A percentile compares a stretch with the other conserved stretches of the same genome.
phyloP scores from a whole-genome alignment of 2,888 invertebrate species.

The Isoperla grammatica region DNA sequence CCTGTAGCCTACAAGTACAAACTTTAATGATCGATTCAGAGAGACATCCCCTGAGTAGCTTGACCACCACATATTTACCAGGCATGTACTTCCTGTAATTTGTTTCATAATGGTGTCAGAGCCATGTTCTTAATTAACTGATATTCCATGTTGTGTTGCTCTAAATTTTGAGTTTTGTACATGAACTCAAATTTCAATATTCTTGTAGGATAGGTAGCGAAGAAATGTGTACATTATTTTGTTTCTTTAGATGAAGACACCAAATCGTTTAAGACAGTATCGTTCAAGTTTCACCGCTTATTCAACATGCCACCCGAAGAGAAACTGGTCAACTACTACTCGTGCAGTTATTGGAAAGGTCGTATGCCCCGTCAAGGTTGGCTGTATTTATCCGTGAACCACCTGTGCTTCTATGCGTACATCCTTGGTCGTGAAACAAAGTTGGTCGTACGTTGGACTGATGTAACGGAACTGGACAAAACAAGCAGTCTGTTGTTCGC shows the following conservation, averaged over 20 bases:
- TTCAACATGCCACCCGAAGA: slow-evolving; percentile 92
- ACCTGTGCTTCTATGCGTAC: slow-evolving; percentile 93
- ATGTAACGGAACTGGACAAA: slow-evolving; percentile 74
- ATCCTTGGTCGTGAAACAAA: slow-evolving; percentile 88
- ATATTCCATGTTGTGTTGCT: too few relatives aligned
- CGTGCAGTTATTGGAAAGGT: slow-evolving; percentile 91
- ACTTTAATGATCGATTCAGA: too few relatives aligned
- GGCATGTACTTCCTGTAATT: too few relatives aligned
- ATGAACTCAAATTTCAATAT: too few relatives aligned
- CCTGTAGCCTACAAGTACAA: too few relatives aligned
- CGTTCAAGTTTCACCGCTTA: slow-evolving; percentile 77
- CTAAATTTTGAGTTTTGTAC: too few relatives aligned
- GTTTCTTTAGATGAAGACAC: slow-evolving; percentile 73
- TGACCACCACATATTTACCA: too few relatives aligned
- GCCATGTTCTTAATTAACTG: too few relatives aligned
- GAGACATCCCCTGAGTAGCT: too few relatives aligned
- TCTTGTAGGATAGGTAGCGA: too few relatives aligned
- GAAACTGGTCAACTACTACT: slow-evolving; percentile 91
- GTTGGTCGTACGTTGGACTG: slow-evolving; percentile 84
- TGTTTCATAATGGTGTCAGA: too few relatives aligned
- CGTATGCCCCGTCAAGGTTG: slow-evolving; percentile 93
- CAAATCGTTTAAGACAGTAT: slow-evolving; percentile 66
- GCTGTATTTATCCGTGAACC: slow-evolving; percentile 94
- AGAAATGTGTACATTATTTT: too few relatives aligned
- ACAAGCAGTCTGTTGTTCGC: slow-evolving; percentile 73